phyloP scores from a whole-genome alignment of 2,888 invertebrate species.

The Tiliacea citrago region DNA sequence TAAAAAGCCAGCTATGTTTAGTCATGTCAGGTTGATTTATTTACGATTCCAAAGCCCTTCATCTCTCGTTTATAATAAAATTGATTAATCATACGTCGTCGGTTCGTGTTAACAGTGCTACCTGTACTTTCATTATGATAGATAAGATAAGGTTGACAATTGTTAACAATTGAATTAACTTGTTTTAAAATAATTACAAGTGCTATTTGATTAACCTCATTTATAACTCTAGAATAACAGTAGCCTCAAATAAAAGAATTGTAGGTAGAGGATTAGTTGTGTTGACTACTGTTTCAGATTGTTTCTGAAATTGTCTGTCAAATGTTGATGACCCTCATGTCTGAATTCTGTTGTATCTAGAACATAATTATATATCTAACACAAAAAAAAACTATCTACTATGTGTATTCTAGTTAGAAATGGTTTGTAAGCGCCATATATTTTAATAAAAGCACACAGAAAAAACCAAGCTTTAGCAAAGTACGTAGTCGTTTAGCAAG shows the following conservation, averaged over 20 bases:
- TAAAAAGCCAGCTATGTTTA: conserved; percentile 75
- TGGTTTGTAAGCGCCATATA: not conserved
- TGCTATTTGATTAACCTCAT: conserved; percentile 61
- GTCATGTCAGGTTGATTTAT: conserved; percentile 80
- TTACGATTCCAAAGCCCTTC: conserved; percentile 78
- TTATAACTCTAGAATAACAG: conserved; percentile 52
- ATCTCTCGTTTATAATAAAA: conserved; percentile 77
- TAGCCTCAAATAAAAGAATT: conserved; percentile 35
- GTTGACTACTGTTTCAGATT: conserved; percentile 34
- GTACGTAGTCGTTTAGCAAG: no score
- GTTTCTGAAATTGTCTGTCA: conserved; percentile 12
- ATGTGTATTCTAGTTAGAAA: not conserved
- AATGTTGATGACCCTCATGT: conserved; percentile 8
- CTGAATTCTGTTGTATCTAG: not conserved
- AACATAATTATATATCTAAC: not conserved
- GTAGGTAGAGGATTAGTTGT: conserved; percentile 9
- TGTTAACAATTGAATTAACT: conserved; percentile 64
- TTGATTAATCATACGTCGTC: conserved; percentile 80
- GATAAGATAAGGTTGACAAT: conserved; percentile 80
- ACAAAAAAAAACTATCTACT: not conserved
- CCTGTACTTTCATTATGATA: conserved; percentile 74
- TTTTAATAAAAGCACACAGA: not conserved
- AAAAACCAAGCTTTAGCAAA: no score
- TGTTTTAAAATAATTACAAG: conserved; percentile 60
- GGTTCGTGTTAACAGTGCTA: conserved; percentile 78